Conservation (phyloP, 2,797 vertebrate species). For the Masticophis lateralis region DNA sequence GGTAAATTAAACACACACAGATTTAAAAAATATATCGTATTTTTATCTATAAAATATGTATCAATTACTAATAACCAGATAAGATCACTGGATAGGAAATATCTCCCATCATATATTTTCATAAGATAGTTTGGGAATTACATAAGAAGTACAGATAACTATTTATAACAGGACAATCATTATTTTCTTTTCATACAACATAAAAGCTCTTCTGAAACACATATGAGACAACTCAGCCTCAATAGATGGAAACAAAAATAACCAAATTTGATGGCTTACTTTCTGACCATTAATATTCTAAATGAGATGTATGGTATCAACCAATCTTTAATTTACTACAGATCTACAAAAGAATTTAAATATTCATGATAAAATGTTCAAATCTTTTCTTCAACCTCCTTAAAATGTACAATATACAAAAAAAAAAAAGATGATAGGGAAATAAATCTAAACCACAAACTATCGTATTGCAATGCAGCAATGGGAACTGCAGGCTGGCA, state of each 20-base stretch:
- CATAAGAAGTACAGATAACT: neutral
- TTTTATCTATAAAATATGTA: slow-evolving; percentile 12
- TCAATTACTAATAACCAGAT: slow-evolving; percentile 1
- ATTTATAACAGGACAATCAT: neutral
- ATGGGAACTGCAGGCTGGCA: slow-evolving; percentile 17
- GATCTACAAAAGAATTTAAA: neutral
- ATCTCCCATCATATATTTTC: neutral
- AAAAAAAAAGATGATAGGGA: neutral
- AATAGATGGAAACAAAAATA: neutral
- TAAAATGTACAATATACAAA: neutral
- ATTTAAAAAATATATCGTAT: neutral
- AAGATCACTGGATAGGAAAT: neutral
- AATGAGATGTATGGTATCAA: neutral
- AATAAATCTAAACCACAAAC: slow-evolving; percentile 27
- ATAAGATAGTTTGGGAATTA: neutral
- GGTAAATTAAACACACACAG: neutral
- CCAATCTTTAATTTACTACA: neutral
- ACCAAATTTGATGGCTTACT: neutral
- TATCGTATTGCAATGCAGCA: slow-evolving; percentile 23
- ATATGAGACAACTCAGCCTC: neutral
- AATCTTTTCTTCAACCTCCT: neutral
- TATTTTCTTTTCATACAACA: neutral
- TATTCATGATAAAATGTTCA: neutral
- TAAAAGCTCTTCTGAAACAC: neutral
- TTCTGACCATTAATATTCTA: neutral